These are phyloP conservation scores for Sebastes steindachneri DNA, from an alignment of 2,797 vertebrate species.

Conservation along the genomic window DNA sequence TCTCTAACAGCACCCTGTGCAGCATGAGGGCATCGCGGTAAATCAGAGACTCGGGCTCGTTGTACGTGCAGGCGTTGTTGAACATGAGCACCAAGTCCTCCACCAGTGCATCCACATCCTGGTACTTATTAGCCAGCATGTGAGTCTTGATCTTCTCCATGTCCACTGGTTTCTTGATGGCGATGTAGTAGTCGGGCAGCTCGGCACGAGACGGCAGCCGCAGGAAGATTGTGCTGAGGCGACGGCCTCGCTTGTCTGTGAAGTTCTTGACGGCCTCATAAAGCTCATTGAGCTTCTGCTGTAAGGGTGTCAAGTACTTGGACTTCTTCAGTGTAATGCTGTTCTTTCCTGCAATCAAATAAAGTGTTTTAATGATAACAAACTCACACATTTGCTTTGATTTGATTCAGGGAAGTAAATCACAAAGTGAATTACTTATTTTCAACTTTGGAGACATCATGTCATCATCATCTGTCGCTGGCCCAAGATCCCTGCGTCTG, in stretches of 20 bases:
- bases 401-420: neutral
- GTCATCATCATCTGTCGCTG: constrained; percentile 93
- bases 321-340: constrained; percentile 96
- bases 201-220: constrained; percentile 96
- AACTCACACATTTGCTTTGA: neutral
- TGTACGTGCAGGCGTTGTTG: constrained; percentile 98
- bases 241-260: constrained; percentile 94
- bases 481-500: constrained; percentile 93
- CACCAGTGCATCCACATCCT: constrained; percentile 96
- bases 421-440: constrained; percentile 87
- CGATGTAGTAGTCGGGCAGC: constrained; percentile 96
- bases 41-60: constrained; percentile 97
- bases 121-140: constrained; percentile 98
- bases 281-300: constrained; percentile 98
- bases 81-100: constrained; percentile 99
- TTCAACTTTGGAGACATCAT: constrained; percentile 95
- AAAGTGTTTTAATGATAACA: neutral
- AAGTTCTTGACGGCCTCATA: constrained; percentile 98
- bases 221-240: constrained; percentile 97
- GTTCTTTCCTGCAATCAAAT: constrained; percentile 89
- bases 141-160: constrained; percentile 98
- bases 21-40: constrained; percentile 97
- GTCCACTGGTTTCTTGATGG: constrained; percentile 97
- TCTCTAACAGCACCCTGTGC: constrained; percentile 94
- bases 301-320: constrained; percentile 96